phyloP scores from a whole-genome alignment of 2,113 vertebrate genomes.

The Platysternon megacephalum region DNA sequence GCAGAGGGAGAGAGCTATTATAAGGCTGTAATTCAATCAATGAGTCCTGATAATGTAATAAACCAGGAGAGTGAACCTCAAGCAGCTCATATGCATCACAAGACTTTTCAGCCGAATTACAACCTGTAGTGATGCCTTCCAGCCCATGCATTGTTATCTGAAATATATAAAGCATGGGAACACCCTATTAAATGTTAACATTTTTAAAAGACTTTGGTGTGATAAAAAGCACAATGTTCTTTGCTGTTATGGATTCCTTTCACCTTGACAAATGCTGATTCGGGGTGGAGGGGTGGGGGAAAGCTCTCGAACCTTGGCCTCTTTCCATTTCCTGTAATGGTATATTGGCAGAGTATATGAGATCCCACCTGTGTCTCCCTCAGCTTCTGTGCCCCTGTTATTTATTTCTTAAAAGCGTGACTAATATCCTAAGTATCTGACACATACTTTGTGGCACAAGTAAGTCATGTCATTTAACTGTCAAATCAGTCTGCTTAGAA shows the following conservation, averaged over 20 bases:
- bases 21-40: conserved; percentile 60
- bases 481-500: not conserved
- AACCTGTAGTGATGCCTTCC: conserved; percentile 54
- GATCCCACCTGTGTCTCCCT: conserved; percentile 5
- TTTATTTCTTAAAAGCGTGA: not conserved
- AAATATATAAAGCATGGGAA: conserved; percentile 32
- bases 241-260: conserved; percentile 52
- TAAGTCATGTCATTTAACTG: not conserved
- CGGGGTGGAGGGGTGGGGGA: not conserved
- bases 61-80: conserved; percentile 50
- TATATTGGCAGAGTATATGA: conserved; percentile 27
- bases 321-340: conserved; percentile 16
- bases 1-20: conserved; percentile 43
- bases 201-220: conserved; percentile 59
- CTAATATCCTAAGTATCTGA: not conserved
- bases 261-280: conserved; percentile 45
- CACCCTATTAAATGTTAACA: conserved; percentile 71
- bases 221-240: conserved; percentile 58
- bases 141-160: conserved; percentile 23
- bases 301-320: conserved; percentile 24
- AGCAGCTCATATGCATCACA: conserved; percentile 13
- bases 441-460: not conserved
- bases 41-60: conserved; percentile 61
- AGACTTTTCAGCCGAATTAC: conserved; percentile 62
- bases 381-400: not conserved